Evolutionary conservation across 1,140 invertebrate species (phyloP).

Genomic region (Drosophila jambulina): DNA sequence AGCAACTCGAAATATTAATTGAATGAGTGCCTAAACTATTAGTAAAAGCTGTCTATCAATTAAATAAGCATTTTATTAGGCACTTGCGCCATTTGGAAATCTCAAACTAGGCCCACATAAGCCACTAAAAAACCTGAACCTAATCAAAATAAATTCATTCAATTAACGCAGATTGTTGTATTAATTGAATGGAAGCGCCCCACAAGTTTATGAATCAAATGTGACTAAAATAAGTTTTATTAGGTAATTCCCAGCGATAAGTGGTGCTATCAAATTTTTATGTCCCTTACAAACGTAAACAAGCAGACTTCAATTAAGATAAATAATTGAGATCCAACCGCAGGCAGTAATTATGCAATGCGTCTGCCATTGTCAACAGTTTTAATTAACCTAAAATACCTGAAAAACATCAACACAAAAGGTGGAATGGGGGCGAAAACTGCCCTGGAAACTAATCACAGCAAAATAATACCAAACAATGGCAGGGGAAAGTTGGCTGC

Average conservation of each 20-base stretch:
- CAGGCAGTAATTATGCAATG: constrained; percentile 34
- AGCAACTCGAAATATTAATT: background rate
- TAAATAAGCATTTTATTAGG: constrained; percentile 19
- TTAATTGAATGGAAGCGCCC: background rate
- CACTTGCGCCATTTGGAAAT: constrained; percentile 14
- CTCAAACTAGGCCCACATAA: constrained; percentile 3
- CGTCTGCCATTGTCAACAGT: constrained; percentile 24
- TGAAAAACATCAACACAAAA: constrained; percentile 1
- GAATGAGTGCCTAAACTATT: background rate
- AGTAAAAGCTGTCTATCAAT: constrained; percentile 19
- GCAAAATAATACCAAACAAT: constrained; percentile 48
- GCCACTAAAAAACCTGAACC: background rate
- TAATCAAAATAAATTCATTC: constrained; percentile 17
- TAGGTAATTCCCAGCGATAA: constrained; percentile 7
- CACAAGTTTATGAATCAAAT: constrained; percentile 5
- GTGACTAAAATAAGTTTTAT: constrained; percentile 8
- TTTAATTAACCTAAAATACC: constrained; percentile 52
- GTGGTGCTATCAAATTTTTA: constrained; percentile 4
- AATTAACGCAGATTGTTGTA: constrained; percentile 12
- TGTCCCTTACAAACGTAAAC: background rate
- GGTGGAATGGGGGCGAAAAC: background rate
- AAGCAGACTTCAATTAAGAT: constrained; percentile 10
- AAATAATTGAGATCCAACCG: constrained; percentile 17
- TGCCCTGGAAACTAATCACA: constrained; percentile 32
- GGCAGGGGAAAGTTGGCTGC: constrained; percentile 11